Evolutionary conservation across 2,888 invertebrate genomes (phyloP).

Genomic region (Andricus curvator): DNA sequence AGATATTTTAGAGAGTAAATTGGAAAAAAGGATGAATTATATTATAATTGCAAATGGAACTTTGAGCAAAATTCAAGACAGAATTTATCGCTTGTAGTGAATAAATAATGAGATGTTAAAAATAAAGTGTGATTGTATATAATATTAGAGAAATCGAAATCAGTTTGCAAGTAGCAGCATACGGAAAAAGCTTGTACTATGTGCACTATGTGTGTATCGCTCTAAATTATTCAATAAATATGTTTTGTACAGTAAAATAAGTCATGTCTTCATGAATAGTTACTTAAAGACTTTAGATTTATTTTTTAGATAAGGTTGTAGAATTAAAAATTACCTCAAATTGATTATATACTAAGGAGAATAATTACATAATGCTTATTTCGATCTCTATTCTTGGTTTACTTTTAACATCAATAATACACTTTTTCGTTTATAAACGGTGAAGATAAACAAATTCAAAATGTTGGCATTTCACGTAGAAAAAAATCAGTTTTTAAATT

Average conservation of each 20-base stretch:
- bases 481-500: too few relatives aligned
- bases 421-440: too few relatives aligned
- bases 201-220: slow-evolving; percentile 71
- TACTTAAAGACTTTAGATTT: too few relatives aligned
- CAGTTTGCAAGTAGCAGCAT: slow-evolving; percentile 65
- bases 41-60: slow-evolving; percentile 20
- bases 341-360: too few relatives aligned
- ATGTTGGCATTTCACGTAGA: too few relatives aligned
- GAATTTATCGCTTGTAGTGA: slow-evolving; percentile 64
- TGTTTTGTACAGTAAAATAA: slow-evolving; percentile 73
- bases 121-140: slow-evolving; percentile 70
- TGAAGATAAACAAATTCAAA: too few relatives aligned
- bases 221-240: slow-evolving; percentile 76
- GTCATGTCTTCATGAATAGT: background rate
- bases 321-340: too few relatives aligned
- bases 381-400: too few relatives aligned
- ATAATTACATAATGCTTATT: too few relatives aligned
- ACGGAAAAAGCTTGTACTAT: slow-evolving; percentile 67
- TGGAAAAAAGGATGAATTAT: slow-evolving; percentile 29
- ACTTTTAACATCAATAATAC: too few relatives aligned
- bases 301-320: too few relatives aligned
- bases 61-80: slow-evolving; percentile 47
- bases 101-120: slow-evolving; percentile 60
- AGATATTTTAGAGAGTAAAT: slow-evolving; percentile 28
- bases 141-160: slow-evolving; percentile 62